phyloP scores from a whole-genome alignment of 2,888 invertebrate species.

The Diaperis boleti region DNA sequence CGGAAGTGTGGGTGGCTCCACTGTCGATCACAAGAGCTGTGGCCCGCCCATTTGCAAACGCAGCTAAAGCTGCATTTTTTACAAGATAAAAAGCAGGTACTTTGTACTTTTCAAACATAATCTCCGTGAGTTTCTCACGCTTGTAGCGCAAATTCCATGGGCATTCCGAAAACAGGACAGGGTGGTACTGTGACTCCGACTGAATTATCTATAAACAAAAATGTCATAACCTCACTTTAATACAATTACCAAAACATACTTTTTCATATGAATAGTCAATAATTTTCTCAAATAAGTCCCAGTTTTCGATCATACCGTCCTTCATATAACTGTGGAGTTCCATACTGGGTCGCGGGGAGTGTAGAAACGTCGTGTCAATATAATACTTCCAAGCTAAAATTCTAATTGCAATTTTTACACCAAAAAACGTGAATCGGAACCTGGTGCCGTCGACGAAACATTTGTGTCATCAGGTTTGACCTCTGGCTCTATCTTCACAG shows the following conservation, averaged over 20 bases:
- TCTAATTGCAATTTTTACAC: neutral
- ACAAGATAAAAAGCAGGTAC: conserved; percentile 98
- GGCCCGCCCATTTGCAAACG: conserved; percentile 94
- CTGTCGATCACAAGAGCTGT: conserved; percentile 94
- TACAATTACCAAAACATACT: conserved; percentile 62
- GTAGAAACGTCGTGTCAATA: conserved; percentile 93
- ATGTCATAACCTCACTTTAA: neutral
- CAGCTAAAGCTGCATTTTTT: conserved; percentile 97
- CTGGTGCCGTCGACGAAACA: conserved; percentile 55
- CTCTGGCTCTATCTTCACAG: conserved; percentile 79
- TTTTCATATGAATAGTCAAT: conserved; percentile 94
- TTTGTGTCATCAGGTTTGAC: conserved; percentile 77
- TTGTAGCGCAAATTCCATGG: conserved; percentile 95
- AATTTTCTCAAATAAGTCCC: conserved; percentile 98
- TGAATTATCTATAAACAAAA: conserved; percentile 77
- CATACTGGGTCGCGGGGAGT: conserved; percentile 90
- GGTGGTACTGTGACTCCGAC: conserved; percentile 95
- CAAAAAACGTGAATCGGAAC: conserved; percentile 45
- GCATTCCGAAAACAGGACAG: conserved; percentile 97
- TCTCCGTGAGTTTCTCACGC: conserved; percentile 93
- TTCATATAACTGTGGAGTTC: conserved; percentile 95
- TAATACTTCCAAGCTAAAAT: conserved; percentile 75
- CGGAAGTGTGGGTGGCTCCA: conserved; percentile 97
- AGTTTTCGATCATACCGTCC: conserved; percentile 98
- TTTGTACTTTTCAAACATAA: conserved; percentile 99